phyloP scores from a whole-genome alignment of 2,797 vertebrate genomes.

The Phataginus tricuspis region DNA sequence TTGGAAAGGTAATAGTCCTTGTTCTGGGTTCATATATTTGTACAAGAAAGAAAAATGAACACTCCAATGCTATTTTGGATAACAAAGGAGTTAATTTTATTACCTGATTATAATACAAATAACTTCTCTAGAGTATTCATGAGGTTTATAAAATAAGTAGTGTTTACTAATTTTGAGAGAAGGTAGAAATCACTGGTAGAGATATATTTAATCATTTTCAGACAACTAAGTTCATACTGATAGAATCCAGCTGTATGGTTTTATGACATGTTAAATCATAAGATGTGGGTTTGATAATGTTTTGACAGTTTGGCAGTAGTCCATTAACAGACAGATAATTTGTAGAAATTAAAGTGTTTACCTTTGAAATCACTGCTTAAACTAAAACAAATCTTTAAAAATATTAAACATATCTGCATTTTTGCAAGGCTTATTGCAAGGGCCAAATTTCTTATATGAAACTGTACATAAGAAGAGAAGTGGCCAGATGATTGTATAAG shows the following conservation, averaged over 20 bases:
- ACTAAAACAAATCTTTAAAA: background rate
- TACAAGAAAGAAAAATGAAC: background rate
- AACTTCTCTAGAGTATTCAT: background rate
- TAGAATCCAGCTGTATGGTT: background rate
- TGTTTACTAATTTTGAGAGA: constrained; percentile 28
- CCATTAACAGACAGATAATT: background rate
- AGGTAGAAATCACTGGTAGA: background rate
- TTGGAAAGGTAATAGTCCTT: background rate
- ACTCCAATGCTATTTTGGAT: background rate
- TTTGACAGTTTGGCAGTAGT: constrained; percentile 17
- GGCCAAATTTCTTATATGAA: background rate
- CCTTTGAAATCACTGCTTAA: background rate
- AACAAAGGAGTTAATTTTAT: background rate
- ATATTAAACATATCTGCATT: background rate
- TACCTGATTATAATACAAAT: constrained; percentile 11
- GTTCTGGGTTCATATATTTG: background rate
- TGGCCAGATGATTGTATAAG: background rate
- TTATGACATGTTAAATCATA: background rate
- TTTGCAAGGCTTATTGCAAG: background rate
- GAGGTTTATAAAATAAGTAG: background rate
- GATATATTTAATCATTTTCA: background rate
- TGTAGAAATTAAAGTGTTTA: background rate
- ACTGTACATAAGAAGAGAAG: background rate
- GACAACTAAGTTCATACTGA: background rate
- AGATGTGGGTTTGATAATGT: background rate